Conservation (phyloP, 2,113 vertebrate species). For the Upupa epops region DNA sequence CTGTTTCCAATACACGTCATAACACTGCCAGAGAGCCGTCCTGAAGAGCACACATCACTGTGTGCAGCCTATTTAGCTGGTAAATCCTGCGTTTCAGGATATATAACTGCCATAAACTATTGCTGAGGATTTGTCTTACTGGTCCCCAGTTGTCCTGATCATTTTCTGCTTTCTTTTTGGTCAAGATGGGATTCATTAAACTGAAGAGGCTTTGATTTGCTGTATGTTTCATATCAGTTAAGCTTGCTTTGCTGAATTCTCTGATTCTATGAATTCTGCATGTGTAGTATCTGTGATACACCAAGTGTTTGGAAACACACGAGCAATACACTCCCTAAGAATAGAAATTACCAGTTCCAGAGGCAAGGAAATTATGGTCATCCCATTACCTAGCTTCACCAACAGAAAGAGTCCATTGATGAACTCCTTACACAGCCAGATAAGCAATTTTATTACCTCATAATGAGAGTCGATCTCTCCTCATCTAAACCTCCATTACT, state of each 20-base stretch:
- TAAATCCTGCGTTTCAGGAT: background rate
- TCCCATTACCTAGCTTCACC: background rate
- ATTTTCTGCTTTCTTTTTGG: background rate
- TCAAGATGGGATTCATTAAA: background rate
- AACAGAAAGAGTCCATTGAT: background rate
- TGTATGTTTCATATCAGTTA: background rate
- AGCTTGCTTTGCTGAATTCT: background rate
- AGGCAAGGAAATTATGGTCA: background rate
- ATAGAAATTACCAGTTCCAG: background rate
- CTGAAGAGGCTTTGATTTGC: background rate
- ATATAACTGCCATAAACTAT: background rate
- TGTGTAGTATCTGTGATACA: background rate
- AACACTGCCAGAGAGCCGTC: background rate
- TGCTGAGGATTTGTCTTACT: background rate
- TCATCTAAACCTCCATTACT: slow-evolving; percentile 31
- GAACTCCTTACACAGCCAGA: background rate
- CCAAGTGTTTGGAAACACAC: background rate
- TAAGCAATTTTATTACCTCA: background rate
- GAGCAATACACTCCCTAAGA: background rate
- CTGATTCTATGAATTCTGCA: too few species aligned
- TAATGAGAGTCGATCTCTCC: background rate
- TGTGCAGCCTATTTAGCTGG: background rate
- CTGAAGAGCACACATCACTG: background rate
- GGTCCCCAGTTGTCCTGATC: background rate
- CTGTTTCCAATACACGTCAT: background rate